Evolutionary conservation across 2,113 vertebrate species (phyloP), one percentile per base, ranked within the genome.

Genomic region (Onychostoma macrolepis): DNA sequence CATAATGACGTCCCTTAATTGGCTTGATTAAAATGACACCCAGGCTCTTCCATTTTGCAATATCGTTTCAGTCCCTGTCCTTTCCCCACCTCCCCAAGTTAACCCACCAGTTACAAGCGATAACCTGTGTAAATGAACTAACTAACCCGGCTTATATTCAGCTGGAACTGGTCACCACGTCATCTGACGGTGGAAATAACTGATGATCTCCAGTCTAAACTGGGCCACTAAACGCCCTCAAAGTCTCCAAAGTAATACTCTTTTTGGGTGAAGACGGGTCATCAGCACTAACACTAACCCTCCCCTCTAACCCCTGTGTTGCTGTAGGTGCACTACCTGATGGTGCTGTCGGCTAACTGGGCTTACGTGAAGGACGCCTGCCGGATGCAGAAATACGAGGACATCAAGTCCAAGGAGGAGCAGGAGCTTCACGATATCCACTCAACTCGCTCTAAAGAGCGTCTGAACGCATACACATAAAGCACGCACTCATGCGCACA

Each of bases 401-500:
- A 99, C 94, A 99, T 99, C 95, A 99, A 99, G 91, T 99, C 98
- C 9, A 99, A 99, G 96, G 98, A 99, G 92, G 98, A 99, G 79
- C 98, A 99, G 92, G 98, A 99, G 93, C 97, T 99, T 65, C 98
- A 99, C 0, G 98, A 99, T 89, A 99, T 99, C 93, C 98, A 99
- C 91, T 99, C 98, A 69, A 99, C 98, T 86, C 98, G 98, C 94
- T 99, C 98, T 92, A 99, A 99, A 97, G 98, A 99, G 96, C 95
- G 98, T 77, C 97, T 99, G 91, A 99, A 99, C 28, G 86, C 85
- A 41, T 89, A 87, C 88, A 90, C 86, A 89, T 96, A 96, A 91
- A 83, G 89, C 89, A 89, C 90, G 88, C 83, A 94, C 94, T 90
- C 95, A 95, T 0, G 1, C 95, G 96, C 91, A 96, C 95, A 96